Base-by-base conservation (phyloP, 2,888 invertebrate species). In the Chrysomela aeneicollis region DNA sequence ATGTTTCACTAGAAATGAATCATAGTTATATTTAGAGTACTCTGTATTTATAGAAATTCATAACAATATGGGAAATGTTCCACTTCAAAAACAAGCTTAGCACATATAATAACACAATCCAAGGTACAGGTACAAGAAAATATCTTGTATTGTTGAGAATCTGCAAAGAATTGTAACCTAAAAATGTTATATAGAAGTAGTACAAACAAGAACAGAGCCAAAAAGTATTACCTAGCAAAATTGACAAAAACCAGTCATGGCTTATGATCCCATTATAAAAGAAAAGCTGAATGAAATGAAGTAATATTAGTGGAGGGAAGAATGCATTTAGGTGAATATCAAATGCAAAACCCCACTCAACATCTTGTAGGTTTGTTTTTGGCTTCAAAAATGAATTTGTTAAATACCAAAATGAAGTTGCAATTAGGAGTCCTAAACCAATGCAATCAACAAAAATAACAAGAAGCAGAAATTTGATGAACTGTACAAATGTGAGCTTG, bases 271-370 rank as follows among this genome's bases (percentile, higher is more conserved):
- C 89, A 79, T 92, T 90, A 81, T 93, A 96, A 68, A 98, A 89
- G 73, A 97, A 88, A 59, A 98, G 87, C 81, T 97, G 94, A 75
- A 98, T 89, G 75, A 95, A 92, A 82, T 99, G 98, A 61, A 99
- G 86, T 73, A 98, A 88, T 70, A 97, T 92, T 15, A 98, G 86
- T 1, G 97, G 91, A n/a, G 98, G 98, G 83, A 98, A 98, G 84
- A 97, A 96, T 2, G 98, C 98, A 85, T 99, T 99, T 75, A 99
- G 88, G 85, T 99, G 98, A 4, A 99, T 95, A 83, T 99, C 98
- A 83, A 99, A 99, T 17, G 96, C 92, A 84, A 97, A 99, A 4
- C 95, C 98, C 98, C 98, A 99, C 83, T 99, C 98, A 73, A 98
- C 95, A 82, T 92, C 92, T 76, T 90, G 89, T 46, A 88, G 88